A percentile compares a stretch with the other conserved stretches of the same genome.
phyloP scores from a whole-genome alignment of 2,113 vertebrate genomes.

The Prionailurus viverrinus region DNA sequence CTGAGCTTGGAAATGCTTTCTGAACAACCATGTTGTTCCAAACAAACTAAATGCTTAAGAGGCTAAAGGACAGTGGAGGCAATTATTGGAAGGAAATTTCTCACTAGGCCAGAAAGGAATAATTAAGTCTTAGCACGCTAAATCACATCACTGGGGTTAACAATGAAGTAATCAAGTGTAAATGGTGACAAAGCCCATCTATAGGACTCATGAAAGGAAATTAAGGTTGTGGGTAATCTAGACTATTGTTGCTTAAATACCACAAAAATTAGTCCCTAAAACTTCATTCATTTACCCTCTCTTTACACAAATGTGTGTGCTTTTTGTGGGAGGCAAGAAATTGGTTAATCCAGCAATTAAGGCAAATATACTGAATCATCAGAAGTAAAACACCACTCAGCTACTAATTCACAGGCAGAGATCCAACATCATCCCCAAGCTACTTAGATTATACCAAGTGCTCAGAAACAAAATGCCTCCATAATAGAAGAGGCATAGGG shows the following conservation, averaged over 20 bases:
- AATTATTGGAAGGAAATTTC: conserved; percentile 90
- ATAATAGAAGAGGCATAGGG: background rate
- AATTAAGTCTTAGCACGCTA: conserved; percentile 85
- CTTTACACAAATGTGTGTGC: conserved; percentile 62
- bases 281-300: conserved; percentile 70
- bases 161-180: conserved; percentile 81
- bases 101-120: conserved; percentile 86
- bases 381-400: conserved; percentile 83
- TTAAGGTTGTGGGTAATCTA: conserved; percentile 76
- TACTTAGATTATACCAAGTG: background rate
- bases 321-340: conserved; percentile 74
- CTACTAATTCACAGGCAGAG: conserved; percentile 78
- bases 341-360: conserved; percentile 83
- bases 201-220: conserved; percentile 80
- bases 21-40: conserved; percentile 84
- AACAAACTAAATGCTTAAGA: conserved; percentile 86
- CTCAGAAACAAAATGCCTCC: conserved; percentile 45
- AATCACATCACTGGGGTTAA: conserved; percentile 84
- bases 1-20: conserved; percentile 85
- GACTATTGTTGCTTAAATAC: conserved; percentile 79
- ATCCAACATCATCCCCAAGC: conserved; percentile 61
- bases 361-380: conserved; percentile 82
- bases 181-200: conserved; percentile 79
- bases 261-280: conserved; percentile 74
- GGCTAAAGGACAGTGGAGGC: conserved; percentile 88